Evolutionary conservation across 2,797 vertebrate species (phyloP).

Genomic region (Urophycis tenuis): DNA sequence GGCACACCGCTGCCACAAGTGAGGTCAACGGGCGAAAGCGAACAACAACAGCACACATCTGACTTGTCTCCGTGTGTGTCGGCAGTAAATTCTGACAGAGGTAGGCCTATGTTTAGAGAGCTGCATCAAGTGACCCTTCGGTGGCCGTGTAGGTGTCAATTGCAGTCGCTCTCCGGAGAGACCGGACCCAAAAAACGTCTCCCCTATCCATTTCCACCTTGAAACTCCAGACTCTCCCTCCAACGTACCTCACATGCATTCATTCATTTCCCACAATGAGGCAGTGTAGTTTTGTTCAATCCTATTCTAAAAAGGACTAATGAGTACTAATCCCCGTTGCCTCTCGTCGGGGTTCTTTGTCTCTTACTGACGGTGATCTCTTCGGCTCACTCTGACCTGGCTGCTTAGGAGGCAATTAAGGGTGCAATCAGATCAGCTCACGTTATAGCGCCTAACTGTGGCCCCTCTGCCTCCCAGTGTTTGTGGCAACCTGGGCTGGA

Average conservation of each 20-base stretch:
- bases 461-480: conserved; percentile 21
- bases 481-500: conserved; percentile 2
- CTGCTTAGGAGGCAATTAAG: conserved; percentile 62
- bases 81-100: background rate
- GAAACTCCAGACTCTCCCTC: conserved; percentile 50
- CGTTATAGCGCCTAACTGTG: conserved; percentile 58
- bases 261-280: background rate
- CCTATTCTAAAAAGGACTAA: conserved; percentile 53
- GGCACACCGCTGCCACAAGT: conserved; percentile 51
- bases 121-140: conserved; percentile 18
- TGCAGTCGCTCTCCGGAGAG: conserved; percentile 12
- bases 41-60: background rate
- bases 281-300: conserved; percentile 38
- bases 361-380: conserved; percentile 43
- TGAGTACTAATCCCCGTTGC: conserved; percentile 62
- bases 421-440: conserved; percentile 67
- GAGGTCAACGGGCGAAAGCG: conserved; percentile 41
- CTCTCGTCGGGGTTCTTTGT: conserved; percentile 48
- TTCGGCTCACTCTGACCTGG: conserved; percentile 60
- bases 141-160: conserved; percentile 35
- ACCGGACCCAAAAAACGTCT: conserved; percentile 24
- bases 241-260: conserved; percentile 13
- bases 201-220: conserved; percentile 55
- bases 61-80: background rate
- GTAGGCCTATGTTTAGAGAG: background rate